Conservation (phyloP, 2,113 vertebrate genomes). For the Pseudonaja textilis region DNA sequence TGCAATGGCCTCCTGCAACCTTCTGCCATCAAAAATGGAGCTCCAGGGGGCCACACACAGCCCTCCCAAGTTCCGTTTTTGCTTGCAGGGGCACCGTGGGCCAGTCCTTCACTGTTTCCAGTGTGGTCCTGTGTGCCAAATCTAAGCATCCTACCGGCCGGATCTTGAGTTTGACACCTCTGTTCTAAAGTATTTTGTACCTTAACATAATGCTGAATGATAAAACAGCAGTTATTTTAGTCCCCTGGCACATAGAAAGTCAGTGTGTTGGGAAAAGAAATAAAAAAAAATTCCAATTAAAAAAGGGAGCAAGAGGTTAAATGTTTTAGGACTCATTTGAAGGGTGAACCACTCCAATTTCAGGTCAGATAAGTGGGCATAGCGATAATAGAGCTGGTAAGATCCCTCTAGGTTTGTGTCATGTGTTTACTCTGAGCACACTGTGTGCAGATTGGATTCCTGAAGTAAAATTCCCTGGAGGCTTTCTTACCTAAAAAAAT, state of each 20-base stretch:
- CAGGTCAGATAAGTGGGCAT: not conserved
- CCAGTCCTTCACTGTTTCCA: too few species aligned
- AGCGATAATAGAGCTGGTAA: not conserved
- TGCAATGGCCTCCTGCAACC: too few species aligned
- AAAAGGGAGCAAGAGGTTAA: not conserved
- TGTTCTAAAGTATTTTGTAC: not conserved
- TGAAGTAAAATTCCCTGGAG: not conserved
- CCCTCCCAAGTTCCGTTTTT: too few species aligned
- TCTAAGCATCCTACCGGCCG: too few species aligned
- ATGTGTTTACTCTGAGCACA: not conserved
- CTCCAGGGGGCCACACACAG: too few species aligned
- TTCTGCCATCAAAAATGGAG: too few species aligned
- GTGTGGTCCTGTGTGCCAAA: too few species aligned
- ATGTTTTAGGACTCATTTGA: not conserved
- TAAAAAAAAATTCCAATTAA: not conserved
- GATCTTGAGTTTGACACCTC: too few species aligned
- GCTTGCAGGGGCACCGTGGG: too few species aligned
- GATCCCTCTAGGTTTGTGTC: not conserved
- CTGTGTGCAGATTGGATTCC: not conserved
- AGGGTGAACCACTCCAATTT: not conserved
- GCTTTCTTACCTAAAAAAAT: not conserved
- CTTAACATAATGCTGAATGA: not conserved
- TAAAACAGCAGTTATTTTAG: not conserved
- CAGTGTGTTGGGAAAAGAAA: not conserved
- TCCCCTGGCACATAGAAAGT: not conserved